These are phyloP conservation scores for Sorex araneus DNA, from an alignment of 2,113 vertebrate genomes.

Conservation along the genomic window DNA sequence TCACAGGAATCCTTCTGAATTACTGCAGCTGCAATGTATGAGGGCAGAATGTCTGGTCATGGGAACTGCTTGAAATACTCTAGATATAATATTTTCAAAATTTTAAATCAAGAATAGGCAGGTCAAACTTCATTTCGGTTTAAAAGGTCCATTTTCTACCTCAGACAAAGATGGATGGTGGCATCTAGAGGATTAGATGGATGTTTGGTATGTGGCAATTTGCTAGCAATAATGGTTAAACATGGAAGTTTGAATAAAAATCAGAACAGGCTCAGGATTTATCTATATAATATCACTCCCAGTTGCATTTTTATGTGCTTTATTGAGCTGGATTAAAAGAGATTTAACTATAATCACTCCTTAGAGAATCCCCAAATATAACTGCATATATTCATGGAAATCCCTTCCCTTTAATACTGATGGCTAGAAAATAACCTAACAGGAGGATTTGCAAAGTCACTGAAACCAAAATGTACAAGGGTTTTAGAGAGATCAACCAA, in stretches of 20 bases:
- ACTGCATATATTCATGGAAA: background rate
- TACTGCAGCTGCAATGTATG: background rate
- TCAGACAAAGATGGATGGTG: background rate
- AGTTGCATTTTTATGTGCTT: conserved; percentile 1
- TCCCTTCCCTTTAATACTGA: background rate
- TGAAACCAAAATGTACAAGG: background rate
- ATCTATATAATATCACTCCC: background rate
- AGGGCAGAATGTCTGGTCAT: background rate
- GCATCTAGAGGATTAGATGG: background rate
- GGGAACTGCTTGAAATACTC: conserved; percentile 53
- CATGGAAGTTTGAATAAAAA: background rate
- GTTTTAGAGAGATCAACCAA: background rate
- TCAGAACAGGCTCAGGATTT: conserved; percentile 8
- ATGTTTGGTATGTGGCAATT: conserved; percentile 1
- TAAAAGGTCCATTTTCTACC: background rate
- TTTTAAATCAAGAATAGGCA: background rate
- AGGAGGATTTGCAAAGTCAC: background rate
- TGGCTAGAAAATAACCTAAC: conserved; percentile 1
- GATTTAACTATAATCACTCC: conserved; percentile 17
- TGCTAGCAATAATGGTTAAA: conserved; percentile 28
- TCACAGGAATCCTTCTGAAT: background rate
- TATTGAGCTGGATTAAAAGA: conserved; percentile 44
- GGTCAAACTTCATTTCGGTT: conserved; percentile 8
- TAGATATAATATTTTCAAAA: background rate
- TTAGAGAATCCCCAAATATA: conserved; percentile 50